Evolutionary conservation across 1,140 invertebrate genomes (phyloP).

Genomic region (Hylaeus anthracinus): DNA sequence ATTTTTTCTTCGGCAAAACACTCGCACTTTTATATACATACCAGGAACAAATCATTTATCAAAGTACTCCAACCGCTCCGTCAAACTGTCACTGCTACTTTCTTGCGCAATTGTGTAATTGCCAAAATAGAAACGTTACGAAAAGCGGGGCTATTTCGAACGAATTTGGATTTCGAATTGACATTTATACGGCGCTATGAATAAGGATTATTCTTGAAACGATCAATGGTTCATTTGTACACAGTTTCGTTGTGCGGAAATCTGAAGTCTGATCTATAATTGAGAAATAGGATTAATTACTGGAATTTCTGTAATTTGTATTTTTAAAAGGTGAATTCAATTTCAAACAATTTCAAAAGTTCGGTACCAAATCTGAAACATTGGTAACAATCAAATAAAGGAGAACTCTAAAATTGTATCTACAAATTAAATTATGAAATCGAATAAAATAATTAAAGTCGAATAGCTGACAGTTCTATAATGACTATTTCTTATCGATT

Average conservation of each 20-base stretch:
- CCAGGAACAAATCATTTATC: not conserved
- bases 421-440: too few species aligned
- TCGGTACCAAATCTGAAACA: too few species aligned
- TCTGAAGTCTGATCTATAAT: too few species aligned
- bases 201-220: not conserved
- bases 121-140: conserved; percentile 37
- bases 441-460: too few species aligned
- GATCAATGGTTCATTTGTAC: not conserved
- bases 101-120: conserved; percentile 40
- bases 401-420: too few species aligned
- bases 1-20: not conserved
- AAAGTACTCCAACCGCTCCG: conserved; percentile 20
- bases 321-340: not conserved
- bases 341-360: not conserved
- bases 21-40: conserved; percentile 26
- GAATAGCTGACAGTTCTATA: too few species aligned
- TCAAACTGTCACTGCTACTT: conserved; percentile 35
- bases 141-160: conserved; percentile 14
- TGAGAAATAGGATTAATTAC: not conserved
- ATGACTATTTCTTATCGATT: too few species aligned
- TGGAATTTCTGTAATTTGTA: too few species aligned
- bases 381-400: too few species aligned
- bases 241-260: not conserved
- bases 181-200: not conserved
- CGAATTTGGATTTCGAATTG: conserved; percentile 45